Evolutionary conservation across 2,113 vertebrate species (phyloP), one percentile per base, ranked within the genome.

Genomic region (rat (Rattus norvegicus)): DNA sequence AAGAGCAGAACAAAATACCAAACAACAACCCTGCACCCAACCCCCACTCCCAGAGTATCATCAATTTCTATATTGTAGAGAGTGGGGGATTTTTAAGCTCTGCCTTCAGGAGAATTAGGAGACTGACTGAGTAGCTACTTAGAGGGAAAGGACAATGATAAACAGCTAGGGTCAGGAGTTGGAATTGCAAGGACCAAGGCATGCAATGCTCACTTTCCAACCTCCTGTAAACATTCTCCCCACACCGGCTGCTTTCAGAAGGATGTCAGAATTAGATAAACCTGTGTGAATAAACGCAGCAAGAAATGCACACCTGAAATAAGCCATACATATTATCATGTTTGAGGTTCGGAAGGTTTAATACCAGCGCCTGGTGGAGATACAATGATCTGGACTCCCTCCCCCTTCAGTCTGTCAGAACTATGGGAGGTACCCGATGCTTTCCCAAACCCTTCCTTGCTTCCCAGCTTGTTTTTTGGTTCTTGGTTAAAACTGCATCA

Each of bases 121-220:
- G 92, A 63, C n/a, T 56, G 36, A 80, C 30, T 88, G 67, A 84
- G 63, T 93, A 30, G 93, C 63, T 83, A 73, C 28, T 39, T 49
- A 96, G 69, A 85, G 72, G 28, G 85, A 93, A 92, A 97, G 59
- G 17, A 90, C 33, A 89, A 8, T 39, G 28, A 56, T 75, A 69
- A 93, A 93, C 52, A 86, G 92, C 36, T 75, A 84, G 47, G 26
- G 59, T 39, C 24, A 77, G 54, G 65, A 49, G 10, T 9, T 95
- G 72, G 72, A 30, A 90, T 67, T 24, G 61, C 61, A 88, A 49
- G 39, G 61, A 61, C 1, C 47, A 52, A 54, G 52, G 52, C 52
- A 54, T 54, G 52, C 5, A 30, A 56, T 61, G 43, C 47, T 43
- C 7, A 33, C 59, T 49, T 65, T 11, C 14, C 3, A 54, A 1